Base-by-base conservation (phyloP, 2,797 vertebrate genomes). In the Kryptolebias ocellatus region DNA sequence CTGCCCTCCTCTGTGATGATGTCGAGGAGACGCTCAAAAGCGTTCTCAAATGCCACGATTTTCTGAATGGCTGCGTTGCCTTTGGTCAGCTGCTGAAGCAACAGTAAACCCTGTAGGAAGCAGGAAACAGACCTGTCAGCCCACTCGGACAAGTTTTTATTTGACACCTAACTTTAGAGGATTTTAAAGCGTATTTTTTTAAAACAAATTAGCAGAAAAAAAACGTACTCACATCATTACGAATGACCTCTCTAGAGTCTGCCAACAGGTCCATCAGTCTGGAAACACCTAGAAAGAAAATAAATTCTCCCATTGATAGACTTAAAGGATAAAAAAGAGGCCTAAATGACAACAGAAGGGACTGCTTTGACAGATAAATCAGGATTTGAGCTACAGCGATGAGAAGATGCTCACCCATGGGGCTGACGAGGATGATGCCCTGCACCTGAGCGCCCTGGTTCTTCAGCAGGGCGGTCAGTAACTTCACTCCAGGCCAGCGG, bases 51-150 rank as follows among this genome's bases (percentile, higher is more conserved):
- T 29, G 98, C 98, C 78, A 99, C 98, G 27, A 99, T 99, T 90
- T 99, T 99, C 94, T 99, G 98, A 89, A 99, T 99, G 80, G 98
- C 97, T 62, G 96, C 97, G 4, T 99, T 99, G 74, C 95, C 93
- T 94, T 98, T 99, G 34, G 97, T 99, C 82, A 99, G 66, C 4
- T 99, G 98, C 77, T 99, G 98, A 37, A 99, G 94, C 83, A 99
- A 82, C 69, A 99, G 78, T 55, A 99, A 93, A 62, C 98, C 98
- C 98, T 99, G 78, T 54, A 28, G 49, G 24, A 50, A 67, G 31
- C 8, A n/a, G 57, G 59, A 67, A 67, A 69, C 24, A 61, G 37
- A 17, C 28, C 0, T 8, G 8, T 66, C 29, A 71, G 5, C 34
- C 24, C 12, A 53, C 31, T 17, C 27, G 45, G 9, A 51, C 39